Evolutionary conservation across 2,797 vertebrate species (phyloP).

Genomic region (Rhynchonycteris naso): DNA sequence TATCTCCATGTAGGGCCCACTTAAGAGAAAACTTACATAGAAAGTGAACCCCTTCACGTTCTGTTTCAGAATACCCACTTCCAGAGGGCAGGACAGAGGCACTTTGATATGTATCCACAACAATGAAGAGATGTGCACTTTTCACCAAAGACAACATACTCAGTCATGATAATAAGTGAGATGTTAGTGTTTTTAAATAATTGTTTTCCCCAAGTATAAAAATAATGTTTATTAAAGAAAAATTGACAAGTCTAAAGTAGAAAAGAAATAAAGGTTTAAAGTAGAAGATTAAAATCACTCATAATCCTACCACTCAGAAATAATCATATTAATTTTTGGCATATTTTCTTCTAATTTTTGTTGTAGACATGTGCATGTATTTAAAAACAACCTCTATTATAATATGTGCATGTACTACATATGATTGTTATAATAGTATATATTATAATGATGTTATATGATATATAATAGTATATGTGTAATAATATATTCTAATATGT

Average conservation of each 20-base stretch:
- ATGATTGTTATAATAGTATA: neutral
- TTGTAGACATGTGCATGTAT: neutral
- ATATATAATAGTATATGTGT: neutral
- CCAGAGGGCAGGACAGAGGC: neutral
- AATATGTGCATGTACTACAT: neutral
- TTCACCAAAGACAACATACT: neutral
- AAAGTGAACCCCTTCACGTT: neutral
- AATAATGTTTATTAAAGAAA: neutral
- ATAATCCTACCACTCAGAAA: neutral
- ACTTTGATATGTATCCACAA: fast-evolving
- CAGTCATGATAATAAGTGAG: neutral
- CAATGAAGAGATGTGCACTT: neutral
- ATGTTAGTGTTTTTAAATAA: neutral
- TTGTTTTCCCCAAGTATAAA: neutral
- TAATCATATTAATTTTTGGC: neutral
- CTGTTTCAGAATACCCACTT: neutral
- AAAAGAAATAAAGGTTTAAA: neutral
- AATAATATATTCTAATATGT: neutral
- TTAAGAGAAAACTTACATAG: neutral
- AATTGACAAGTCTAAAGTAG: neutral
- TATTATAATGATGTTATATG: neutral
- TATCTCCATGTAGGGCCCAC: neutral
- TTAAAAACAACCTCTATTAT: constrained; percentile 5
- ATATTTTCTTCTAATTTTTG: constrained; percentile 45
- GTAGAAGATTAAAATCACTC: constrained; percentile 12